Percentiles rank a stretch among this genome's conserved stretches.
These are phyloP conservation scores for Oegoconia quadripuncta DNA, from an alignment of 2,888 invertebrate genomes.

Conservation along the genomic window DNA sequence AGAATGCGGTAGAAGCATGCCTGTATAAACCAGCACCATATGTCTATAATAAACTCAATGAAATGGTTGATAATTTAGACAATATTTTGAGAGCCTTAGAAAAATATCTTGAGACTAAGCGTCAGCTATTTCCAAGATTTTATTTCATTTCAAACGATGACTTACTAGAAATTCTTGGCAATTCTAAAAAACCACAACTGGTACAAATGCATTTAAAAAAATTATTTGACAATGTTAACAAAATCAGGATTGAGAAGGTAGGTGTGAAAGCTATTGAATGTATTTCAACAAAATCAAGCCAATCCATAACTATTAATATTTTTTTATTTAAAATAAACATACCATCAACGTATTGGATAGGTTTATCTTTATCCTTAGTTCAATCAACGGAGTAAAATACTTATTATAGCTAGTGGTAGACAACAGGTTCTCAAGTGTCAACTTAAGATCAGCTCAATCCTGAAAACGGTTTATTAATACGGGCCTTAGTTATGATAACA, in stretches of 20 bases:
- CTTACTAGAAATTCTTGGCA: constrained; percentile 90
- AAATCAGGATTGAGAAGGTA: constrained; percentile 84
- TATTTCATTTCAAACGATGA: constrained; percentile 84
- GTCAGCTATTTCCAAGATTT: constrained; percentile 90
- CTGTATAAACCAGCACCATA: constrained; percentile 80
- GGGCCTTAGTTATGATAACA: no score
- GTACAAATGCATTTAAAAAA: constrained; percentile 93
- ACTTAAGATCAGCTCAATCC: no score
- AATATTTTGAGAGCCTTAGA: constrained; percentile 90
- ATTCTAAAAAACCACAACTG: constrained; percentile 89
- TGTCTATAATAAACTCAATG: constrained; percentile 83
- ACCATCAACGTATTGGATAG: no score
- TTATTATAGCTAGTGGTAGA: no score
- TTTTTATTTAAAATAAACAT: neutral
- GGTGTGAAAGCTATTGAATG: constrained; percentile 14
- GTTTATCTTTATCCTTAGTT: no score
- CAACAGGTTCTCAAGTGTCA: no score
- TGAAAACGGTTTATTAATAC: no score
- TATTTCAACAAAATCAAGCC: no score
- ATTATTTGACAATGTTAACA: constrained; percentile 91
- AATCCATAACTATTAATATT: neutral
- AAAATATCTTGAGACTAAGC: constrained; percentile 91
- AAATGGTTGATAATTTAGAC: constrained; percentile 88
- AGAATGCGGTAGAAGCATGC: constrained; percentile 81
- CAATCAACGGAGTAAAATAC: no score